Evolutionary conservation across 2,113 vertebrate species (phyloP), one percentile per base, ranked within the genome.

Genomic region (Gopherus evgoodei): DNA sequence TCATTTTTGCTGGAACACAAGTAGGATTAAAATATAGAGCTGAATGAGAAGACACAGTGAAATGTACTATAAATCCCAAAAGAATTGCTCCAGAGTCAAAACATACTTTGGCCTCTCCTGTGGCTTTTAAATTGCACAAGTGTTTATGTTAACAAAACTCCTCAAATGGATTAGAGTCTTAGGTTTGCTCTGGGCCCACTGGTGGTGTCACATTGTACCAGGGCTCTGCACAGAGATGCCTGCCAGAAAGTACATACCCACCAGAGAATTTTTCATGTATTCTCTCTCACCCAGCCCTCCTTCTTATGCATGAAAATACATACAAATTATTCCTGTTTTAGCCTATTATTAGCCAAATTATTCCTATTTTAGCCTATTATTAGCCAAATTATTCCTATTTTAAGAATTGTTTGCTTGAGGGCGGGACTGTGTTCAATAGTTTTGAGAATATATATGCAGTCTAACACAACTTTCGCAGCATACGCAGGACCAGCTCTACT

Each of bases 361-460:
- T 38, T 38, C 8, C 17, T 72, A 22, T 72, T 22, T 72, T 72
- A 72, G 19, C 65, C 59, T 49, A 49, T 49, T 49, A 49, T 49
- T 49, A 49, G 47, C 10, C 35, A 72, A 21, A 38, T 22, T 21
- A 38, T 38, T 38, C 8, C 17, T 72, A 22, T 72, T 22, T 72
- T 72, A 84, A 69, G 59, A 84, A 19, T 38, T 53, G 49, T 16
- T 56, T 81, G 79, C 50, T 29, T 8, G 12, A 82, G n/a, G 42
- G 25, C 0, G 16, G 29, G 16, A 38, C 38, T 0, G 1, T 59
- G 78, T 9, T n/a, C 12, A 31, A 16, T 81, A 35, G 62, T 84
- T 42, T 6, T 75, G 0, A 0, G 14, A 69, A 42, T 0, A 0
- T 7, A 47, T 1, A 9, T 22, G 42, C 83, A 13, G 86, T 91